Base-by-base conservation (phyloP, 2,888 invertebrate genomes). In the Autographa pulchrina region DNA sequence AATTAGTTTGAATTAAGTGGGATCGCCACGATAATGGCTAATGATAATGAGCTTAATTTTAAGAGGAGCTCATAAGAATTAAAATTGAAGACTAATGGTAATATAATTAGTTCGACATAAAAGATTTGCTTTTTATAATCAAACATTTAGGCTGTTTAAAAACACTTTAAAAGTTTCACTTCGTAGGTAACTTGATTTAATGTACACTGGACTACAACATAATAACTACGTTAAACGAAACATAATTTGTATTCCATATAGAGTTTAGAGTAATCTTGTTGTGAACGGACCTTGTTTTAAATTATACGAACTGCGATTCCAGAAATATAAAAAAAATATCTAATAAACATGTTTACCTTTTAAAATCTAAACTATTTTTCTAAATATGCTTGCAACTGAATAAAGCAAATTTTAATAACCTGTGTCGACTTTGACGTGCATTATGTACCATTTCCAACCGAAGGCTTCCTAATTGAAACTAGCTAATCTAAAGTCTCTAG, bases 401-500 rank as follows among this genome's bases (percentile, higher is more conserved):
- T 62, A 56, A n/a, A 63, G 66, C 63, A 56, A 43, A 69, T 65
- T 74, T 78, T 76, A 74, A 80, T 78, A 75, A 71, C 62, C 62
- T 74, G 70, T 64, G 69, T 72, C 68, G 61, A 35, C 65, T 65
- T 25, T 58, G 62, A 70, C 35, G 68, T 71, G 66, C 74, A 71
- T 75, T 75, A 70, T 31, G 58, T 70, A 72, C 69, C 68, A 71
- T 70, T 77, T 80, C 72, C 60, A 48, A 78, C 70, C 64, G 48
- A 66, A 74, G 68, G 20, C 25, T 77, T 77, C 67, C 64, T 79
- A 77, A 80, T 83, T 78, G 77, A 82, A 77, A 79, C 76, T 70
- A 82, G 69, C 80, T 78, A 66, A 76, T 80, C 79, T 83, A 76
- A 86, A 84, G 77, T 62, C 72, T 81, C 80, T 80, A 75, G 82